These are phyloP conservation scores for Hirtodrosophila duncani DNA, from an alignment of 2,888 invertebrate genomes.

Conservation along the genomic window DNA sequence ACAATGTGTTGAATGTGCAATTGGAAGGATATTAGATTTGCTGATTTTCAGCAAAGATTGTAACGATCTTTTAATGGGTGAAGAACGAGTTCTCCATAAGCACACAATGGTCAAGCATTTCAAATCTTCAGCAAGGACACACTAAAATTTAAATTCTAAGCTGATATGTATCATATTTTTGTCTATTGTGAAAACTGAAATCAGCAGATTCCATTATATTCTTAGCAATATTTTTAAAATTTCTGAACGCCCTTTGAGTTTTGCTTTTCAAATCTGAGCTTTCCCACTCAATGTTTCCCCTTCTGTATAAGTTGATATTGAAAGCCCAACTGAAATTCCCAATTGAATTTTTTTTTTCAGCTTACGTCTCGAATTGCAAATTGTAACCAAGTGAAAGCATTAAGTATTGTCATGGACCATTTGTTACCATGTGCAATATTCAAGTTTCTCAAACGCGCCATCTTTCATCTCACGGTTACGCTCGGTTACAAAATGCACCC, in stretches of 20 bases:
- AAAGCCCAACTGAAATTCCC: too few species aligned
- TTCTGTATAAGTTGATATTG: too few species aligned
- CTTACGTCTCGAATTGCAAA: not conserved
- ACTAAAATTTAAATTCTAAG: too few species aligned
- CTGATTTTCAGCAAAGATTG: slow-evolving; percentile 54
- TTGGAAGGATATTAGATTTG: slow-evolving; percentile 42
- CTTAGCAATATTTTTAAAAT: too few species aligned
- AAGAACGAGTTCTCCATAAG: slow-evolving; percentile 8
- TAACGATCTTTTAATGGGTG: slow-evolving; percentile 37
- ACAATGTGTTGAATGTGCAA: slow-evolving; percentile 63
- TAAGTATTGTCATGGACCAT: slow-evolving; percentile 57
- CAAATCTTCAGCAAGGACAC: too few species aligned
- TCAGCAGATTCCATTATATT: too few species aligned
- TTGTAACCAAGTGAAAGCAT: slow-evolving; percentile 40
- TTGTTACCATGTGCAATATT: slow-evolving; percentile 37
- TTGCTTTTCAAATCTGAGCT: too few species aligned
- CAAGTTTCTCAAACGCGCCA: slow-evolving; percentile 11
- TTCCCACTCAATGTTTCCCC: too few species aligned
- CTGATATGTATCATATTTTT: too few species aligned
- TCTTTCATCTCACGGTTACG: slow-evolving; percentile 55
- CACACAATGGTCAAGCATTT: too few species aligned
- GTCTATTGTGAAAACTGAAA: too few species aligned
- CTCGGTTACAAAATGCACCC: slow-evolving; percentile 50
- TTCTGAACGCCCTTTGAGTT: too few species aligned
- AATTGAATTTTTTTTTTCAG: not conserved